Base-by-base conservation (phyloP, 1,140 invertebrate species). In the Helicoverpa zea region DNA sequence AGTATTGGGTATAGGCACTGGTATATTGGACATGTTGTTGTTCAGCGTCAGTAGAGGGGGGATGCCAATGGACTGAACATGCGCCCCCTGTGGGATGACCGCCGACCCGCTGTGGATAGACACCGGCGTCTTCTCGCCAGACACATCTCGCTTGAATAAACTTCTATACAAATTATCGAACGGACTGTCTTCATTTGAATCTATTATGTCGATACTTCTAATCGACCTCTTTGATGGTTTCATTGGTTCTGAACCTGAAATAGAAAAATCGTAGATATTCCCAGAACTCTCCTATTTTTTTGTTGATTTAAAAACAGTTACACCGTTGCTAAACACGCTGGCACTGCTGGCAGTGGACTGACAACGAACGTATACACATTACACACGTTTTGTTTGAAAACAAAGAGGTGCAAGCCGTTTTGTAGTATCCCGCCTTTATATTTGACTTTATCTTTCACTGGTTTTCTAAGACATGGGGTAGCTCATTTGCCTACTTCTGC, bases 1-100 rank as follows among this genome's bases (percentile, higher is more conserved):
- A 13, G 90, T 87, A 66, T 94, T 94, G 2, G 92, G 92, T 79
- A 94, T 91, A 1, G 92, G 92, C 2, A 94, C 88, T 0, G 92
- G 92, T 43, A 94, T 91, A 14, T 87, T 76, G 3, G 89, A 89
- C 7, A 92, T 73, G 72, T 92, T 94, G 30, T 89, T 90, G 72
- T 92, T 92, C 3, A 94, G 68, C 2, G 86, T 80, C 9, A 94
- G 70, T 1, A 94, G 81, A 0, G 89, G 88, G 2, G 91, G 91
- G 10, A 94, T 64, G 11, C 85, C 85, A 11, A 94, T 85, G 5
- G 90, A 91, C 23, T 91, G 88, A 0, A 94, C 81, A 2, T 90
- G 88, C 0, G 84, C 88, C 18, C 79, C 83, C 2, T 85, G 75
- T 0, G 91, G 91, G 0, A 94, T 88, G 4, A 90, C 43, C 1